Evolutionary conservation across 1,140 invertebrate genomes (phyloP), one percentile per base, ranked within the genome.

Genomic region (Anastrepha obliqua): DNA sequence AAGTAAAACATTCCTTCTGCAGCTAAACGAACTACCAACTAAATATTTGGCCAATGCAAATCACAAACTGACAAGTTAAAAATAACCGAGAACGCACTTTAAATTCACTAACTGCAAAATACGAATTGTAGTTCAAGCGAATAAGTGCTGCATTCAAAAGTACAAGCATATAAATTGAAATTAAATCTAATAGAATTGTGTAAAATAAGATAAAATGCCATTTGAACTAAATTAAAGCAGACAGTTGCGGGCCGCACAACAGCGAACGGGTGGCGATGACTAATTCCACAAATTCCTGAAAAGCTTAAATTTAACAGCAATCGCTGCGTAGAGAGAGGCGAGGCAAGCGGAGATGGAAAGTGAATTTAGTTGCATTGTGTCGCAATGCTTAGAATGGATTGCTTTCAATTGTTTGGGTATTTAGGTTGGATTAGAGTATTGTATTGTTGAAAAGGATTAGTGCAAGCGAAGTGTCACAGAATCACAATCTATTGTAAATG

Each of bases 181-280:
- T 55, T 3, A 81, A 81, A 81, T 81, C 44, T 55, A 81, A 29
- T 81, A 81, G 47, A 81, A 81, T 81, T 81, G 4, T 20, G 55
- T 81, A 51, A 55, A 55, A 51, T 70, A 70, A 70, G 55, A 55
- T 55, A 81, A 51, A 81, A 81, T 55, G n/a, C 20, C 67, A 74
- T 74, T 74, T 74, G 67, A 81, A 81, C 44, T 51, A 81, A 81
- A 81, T 81, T 81, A 81, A 81, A 55, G 17, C 74, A 81, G 47
- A 81, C 74, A 55, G 74, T 81, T 55, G 74, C 51, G 74, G 74
- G n/a, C 47, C 74, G 74, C 74, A 51, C 8, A 20, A 81, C 74
- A 81, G 47, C 74, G 15, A n/a, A 13, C 29, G 20, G 17, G 44
- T n/a, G 13, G 44, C 74, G 17, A 81, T 81, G 74, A 81, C 74